Evolutionary conservation across 2,797 vertebrate genomes (phyloP).

Genomic region (Valencia hispanica): DNA sequence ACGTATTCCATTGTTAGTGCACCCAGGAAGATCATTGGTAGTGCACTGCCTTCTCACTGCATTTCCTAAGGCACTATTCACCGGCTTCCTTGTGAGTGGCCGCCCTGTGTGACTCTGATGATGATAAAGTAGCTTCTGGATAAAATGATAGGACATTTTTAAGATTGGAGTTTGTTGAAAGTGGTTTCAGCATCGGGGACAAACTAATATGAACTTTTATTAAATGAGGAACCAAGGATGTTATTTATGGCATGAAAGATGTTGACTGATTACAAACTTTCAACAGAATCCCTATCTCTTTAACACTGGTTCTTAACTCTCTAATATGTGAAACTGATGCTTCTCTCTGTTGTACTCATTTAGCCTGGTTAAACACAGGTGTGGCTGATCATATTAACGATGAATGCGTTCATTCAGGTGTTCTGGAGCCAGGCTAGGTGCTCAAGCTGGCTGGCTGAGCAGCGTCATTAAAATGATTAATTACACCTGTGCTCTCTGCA

Average conservation of each 20-base stretch:
- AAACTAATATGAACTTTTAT: too few species aligned
- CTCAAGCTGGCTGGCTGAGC: conserved; percentile 12
- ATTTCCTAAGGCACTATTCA: neutral
- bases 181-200: too few species aligned
- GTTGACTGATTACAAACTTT: neutral
- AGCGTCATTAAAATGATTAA: conserved; percentile 45
- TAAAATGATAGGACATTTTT: neutral
- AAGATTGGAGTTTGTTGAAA: neutral
- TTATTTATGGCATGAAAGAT: neutral
- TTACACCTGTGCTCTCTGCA: conserved; percentile 34
- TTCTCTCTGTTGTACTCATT: neutral
- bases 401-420: conserved; percentile 25
- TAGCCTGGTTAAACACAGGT: conserved; percentile 19
- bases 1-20: neutral
- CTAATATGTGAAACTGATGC: neutral
- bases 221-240: neutral
- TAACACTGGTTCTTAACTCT: neutral
- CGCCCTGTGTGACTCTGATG: neutral
- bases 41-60: neutral
- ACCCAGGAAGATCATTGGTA: neutral
- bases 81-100: neutral
- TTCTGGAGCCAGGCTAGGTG: conserved; percentile 6
- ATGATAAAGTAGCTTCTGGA: neutral
- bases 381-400: conserved; percentile 27
- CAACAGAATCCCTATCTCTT: neutral